Base-by-base conservation (phyloP, 2,888 invertebrate genomes). In the Holacanthella duospinosa region DNA sequence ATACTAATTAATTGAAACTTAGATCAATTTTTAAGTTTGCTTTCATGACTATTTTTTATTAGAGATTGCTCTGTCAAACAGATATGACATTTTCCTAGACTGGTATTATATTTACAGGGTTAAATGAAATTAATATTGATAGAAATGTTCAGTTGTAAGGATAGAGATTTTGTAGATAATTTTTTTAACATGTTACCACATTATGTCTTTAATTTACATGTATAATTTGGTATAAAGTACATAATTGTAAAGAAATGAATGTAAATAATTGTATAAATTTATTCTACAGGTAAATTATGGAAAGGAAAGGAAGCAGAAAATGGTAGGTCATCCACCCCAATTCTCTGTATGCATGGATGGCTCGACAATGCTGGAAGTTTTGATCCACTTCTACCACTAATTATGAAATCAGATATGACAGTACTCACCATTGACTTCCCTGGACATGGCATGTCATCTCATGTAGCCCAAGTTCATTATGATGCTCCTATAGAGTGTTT, bases 281-380 rank as follows among this genome's bases (percentile, higher is more conserved):
- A n/a, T 26, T 55, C 56, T 61, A 19, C 24, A 65, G 65, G 65
- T 1, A 66, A 66, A 55, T 43, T 66, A 54, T 66, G 66, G 66
- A 28, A 66, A 59, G 66, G 66, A 53, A 27, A 27, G 19, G 29
- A 63, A 1, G 53, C 28, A 6, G 29, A 54, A n/a, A 43, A 16
- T 29, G 60, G 28, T 4, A 24, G 36, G 2, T 26, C 55, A 28
- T 24, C 36, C 19, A 26, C 53, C 2, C 69, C 72, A 9, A 64
- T 70, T 12, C 16, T 70, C 19, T 64, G 61, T 54, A 54, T 70
- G 36, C 71, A 71, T 63, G 71, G 71, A 24, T 69, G 64, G 65
- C 57, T 70, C 56, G 71, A 71, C 60, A 71, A 70, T 64, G 62
- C 64, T 26, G 64, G 66, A 21, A 66, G 66, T 1, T 71, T 71